These are phyloP conservation scores for Oreonectes daqikongensis DNA, from an alignment of 2,797 vertebrate genomes.

Conservation along the genomic window DNA sequence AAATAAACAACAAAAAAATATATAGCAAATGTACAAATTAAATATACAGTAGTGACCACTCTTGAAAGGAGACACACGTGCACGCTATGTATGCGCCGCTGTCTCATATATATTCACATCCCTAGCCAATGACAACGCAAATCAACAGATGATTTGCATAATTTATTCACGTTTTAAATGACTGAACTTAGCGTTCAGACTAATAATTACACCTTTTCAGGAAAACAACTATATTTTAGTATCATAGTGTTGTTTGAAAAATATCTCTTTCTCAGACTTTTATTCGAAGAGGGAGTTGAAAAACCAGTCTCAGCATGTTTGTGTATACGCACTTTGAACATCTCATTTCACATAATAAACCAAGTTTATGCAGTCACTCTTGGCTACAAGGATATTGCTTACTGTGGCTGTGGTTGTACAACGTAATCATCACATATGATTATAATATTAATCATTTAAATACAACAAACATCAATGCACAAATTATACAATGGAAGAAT, in stretches of 20 bases:
- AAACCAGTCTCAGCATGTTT: slow-evolving; percentile 76
- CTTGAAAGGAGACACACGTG: slow-evolving; percentile 47
- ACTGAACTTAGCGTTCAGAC: slow-evolving; percentile 86
- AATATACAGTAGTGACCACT: slow-evolving; percentile 59
- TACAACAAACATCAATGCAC: slow-evolving; percentile 98
- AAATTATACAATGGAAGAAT: slow-evolving; percentile 91
- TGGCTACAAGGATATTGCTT: slow-evolving; percentile 98
- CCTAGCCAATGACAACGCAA: slow-evolving; percentile 72
- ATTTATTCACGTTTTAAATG: slow-evolving; percentile 93
- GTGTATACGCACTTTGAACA: slow-evolving; percentile 83
- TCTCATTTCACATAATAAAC: slow-evolving; percentile 80
- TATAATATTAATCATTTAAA: slow-evolving; percentile 84
- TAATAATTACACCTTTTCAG: slow-evolving; percentile 99
- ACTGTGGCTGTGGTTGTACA: slow-evolving; percentile 94
- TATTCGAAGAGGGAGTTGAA: slow-evolving; percentile 87
- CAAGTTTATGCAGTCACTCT: slow-evolving; percentile 45
- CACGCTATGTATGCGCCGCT: slow-evolving; percentile 28
- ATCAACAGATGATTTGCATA: slow-evolving; percentile 97
- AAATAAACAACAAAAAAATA: slow-evolving; percentile 43
- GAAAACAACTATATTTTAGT: slow-evolving; percentile 98
- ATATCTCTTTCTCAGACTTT: slow-evolving; percentile 88
- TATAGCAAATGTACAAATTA: slow-evolving; percentile 56
- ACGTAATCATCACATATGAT: slow-evolving; percentile 91
- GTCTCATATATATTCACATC: slow-evolving; percentile 49
- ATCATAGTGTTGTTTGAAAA: slow-evolving; percentile 97